Percentiles rank a stretch among this genome's conserved stretches.
Evolutionary conservation across 2,113 vertebrate genomes (phyloP).

Genomic region (Strigops habroptila): DNA sequence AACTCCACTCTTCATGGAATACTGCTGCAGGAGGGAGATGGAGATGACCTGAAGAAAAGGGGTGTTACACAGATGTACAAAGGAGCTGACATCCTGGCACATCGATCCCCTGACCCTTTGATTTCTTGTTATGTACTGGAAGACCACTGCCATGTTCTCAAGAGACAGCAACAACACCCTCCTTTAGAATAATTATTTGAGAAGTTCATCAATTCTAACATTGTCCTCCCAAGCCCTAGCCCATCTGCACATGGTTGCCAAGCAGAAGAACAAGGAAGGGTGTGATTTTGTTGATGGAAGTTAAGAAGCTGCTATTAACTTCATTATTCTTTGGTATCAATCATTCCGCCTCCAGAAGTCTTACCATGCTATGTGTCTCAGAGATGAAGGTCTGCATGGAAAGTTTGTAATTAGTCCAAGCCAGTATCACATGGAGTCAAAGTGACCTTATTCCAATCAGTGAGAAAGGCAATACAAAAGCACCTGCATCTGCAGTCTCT

Average conservation of each 20-base stretch:
- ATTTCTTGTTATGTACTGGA: background rate
- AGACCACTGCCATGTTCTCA: background rate
- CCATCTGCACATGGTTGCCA: background rate
- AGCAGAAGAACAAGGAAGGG: background rate
- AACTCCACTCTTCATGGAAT: background rate
- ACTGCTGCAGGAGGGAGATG: background rate
- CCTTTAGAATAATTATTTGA: background rate
- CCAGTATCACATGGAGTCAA: background rate
- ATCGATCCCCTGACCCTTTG: fast-evolving
- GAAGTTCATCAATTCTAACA: background rate
- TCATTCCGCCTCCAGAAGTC: background rate
- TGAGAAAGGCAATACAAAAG: background rate
- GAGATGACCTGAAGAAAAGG: background rate
- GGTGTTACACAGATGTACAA: background rate
- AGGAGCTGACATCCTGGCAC: background rate
- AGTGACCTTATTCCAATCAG: slow-evolving; percentile 25
- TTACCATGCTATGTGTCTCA: background rate
- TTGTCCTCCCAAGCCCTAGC: background rate
- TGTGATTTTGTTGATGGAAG: background rate
- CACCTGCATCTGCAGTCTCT: background rate
- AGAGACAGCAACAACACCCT: fast-evolving
- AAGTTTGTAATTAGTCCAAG: slow-evolving; percentile 24
- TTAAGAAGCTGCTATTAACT: background rate
- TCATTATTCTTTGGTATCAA: background rate
- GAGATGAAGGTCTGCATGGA: background rate